These are phyloP conservation scores for Aix galericulata DNA, from an alignment of 2,113 vertebrate genomes.

Conservation along the genomic window DNA sequence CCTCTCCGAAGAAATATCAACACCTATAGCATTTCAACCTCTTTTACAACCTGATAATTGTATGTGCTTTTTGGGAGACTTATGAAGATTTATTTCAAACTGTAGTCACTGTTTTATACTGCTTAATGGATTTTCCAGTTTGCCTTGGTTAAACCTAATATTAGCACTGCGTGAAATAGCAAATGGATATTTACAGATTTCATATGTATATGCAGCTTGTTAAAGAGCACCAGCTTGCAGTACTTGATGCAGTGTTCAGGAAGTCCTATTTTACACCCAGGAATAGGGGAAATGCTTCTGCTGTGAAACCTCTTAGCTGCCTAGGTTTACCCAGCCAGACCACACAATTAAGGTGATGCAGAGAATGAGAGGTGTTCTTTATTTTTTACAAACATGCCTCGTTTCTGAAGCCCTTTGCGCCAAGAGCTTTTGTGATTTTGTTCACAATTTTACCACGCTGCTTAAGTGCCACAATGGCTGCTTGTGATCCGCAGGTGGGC, in stretches of 20 bases:
- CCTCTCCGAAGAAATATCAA: not conserved
- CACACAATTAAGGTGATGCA: not conserved
- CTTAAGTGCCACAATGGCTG: not conserved
- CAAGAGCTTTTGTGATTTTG: not conserved
- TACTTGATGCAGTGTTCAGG: not conserved
- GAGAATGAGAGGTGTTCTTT: not conserved
- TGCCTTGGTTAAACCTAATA: not conserved
- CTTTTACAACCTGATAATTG: constrained; percentile 48
- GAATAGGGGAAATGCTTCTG: not conserved
- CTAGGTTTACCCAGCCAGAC: not conserved
- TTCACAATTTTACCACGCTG: not conserved
- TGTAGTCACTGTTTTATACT: not conserved
- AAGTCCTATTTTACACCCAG: not conserved
- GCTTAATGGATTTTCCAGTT: constrained; percentile 32
- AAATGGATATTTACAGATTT: not conserved
- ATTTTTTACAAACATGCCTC: not conserved
- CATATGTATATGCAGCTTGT: not conserved
- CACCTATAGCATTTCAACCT: constrained; percentile 12
- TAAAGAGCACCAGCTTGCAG: not conserved
- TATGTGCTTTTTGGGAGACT: not conserved
- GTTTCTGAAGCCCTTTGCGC: not conserved
- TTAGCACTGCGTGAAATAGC: not conserved
- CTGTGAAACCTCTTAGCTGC: not conserved
- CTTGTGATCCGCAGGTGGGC: not conserved
- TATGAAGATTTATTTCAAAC: not conserved